Conservation (phyloP, 2,797 vertebrate species). For the Trematomus bernacchii region DNA sequence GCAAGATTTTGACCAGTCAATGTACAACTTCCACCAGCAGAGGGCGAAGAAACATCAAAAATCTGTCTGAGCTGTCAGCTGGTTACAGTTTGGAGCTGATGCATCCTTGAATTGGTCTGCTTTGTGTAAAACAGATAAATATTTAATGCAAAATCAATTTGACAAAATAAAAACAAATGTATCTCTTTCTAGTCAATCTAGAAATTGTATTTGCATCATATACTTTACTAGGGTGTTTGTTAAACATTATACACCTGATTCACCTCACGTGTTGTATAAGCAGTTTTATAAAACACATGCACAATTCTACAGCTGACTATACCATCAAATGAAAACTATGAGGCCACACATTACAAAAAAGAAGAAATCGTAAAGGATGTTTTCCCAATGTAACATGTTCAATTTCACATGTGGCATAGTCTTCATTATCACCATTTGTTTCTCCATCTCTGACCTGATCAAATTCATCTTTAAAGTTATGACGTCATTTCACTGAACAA, state of each 20-base stretch:
- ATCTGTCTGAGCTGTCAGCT: conserved; percentile 7
- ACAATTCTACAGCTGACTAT: too few species aligned
- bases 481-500: not conserved
- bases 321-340: too few species aligned
- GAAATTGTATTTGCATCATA: not conserved
- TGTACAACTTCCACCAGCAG: conserved; percentile 56
- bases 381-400: too few species aligned
- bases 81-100: not conserved
- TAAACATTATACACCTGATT: too few species aligned
- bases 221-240: too few species aligned
- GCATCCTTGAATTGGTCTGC: not conserved
- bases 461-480: not conserved
- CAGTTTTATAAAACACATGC: too few species aligned
- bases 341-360: too few species aligned
- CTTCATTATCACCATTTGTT: not conserved
- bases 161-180: not conserved
- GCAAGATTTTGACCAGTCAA: not conserved
- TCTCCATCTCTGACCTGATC: not conserved
- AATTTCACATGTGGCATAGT: not conserved
- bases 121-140: not conserved
- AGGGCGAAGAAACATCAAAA: conserved; percentile 55
- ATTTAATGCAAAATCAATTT: not conserved
- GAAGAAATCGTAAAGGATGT: too few species aligned
- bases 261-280: too few species aligned
- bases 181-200: not conserved